Percentiles rank a stretch among this genome's conserved stretches.
phyloP scores from a whole-genome alignment of 2,113 vertebrate genomes.

The Hyperopisus bebe region DNA sequence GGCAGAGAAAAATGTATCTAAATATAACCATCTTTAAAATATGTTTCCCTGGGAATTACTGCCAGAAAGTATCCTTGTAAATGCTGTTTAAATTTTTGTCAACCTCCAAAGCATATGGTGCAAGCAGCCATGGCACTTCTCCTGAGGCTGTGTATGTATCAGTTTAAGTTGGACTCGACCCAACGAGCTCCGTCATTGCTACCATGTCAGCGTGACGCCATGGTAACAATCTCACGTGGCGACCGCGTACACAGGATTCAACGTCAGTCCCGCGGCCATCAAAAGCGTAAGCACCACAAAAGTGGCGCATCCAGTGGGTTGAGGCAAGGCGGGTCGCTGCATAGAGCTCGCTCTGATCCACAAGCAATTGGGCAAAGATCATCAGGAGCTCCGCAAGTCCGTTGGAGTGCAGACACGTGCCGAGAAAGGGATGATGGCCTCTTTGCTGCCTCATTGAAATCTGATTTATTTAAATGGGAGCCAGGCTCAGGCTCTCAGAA shows the following conservation, averaged over 20 bases:
- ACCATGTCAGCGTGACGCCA: neutral
- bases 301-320: slow-evolving; percentile 28
- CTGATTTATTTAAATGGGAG: slow-evolving; percentile 20
- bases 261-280: neutral
- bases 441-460: slow-evolving; percentile 18
- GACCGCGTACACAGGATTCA: neutral
- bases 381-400: slow-evolving; percentile 10
- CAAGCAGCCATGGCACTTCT: neutral
- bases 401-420: neutral
- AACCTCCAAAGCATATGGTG: neutral
- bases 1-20: neutral
- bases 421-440: slow-evolving; percentile 5
- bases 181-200: neutral
- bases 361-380: slow-evolving; percentile 32
- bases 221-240: neutral
- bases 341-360: slow-evolving; percentile 27
- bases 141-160: neutral
- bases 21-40: neutral
- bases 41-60: neutral
- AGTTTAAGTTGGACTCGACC: neutral
- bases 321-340: slow-evolving; percentile 26
- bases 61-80: neutral
- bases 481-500: slow-evolving; percentile 19
- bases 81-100: neutral
- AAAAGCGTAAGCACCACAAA: slow-evolving; percentile 21